A percentile compares a stretch with the other conserved stretches of the same genome.
These are phyloP conservation scores for Lepidurus couesii DNA, from an alignment of 1,140 invertebrate genomes.

Conservation along the genomic window DNA sequence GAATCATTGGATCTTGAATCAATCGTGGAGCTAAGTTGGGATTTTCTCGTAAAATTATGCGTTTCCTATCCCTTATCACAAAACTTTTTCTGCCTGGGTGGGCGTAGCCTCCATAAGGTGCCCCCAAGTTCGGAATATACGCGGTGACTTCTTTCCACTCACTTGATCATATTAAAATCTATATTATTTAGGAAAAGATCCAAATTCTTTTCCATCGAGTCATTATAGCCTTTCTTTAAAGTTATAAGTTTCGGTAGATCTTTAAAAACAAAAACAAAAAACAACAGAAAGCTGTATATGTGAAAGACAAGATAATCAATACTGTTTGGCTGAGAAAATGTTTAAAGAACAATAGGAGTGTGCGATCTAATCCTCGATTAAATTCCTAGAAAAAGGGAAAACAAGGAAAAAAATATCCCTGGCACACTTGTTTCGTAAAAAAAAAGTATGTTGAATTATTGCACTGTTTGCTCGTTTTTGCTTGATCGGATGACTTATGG, in stretches of 20 bases:
- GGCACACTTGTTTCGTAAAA: neutral
- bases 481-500: neutral
- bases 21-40: neutral
- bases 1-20: neutral
- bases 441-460: neutral
- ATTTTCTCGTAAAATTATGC: neutral
- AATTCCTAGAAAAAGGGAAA: neutral
- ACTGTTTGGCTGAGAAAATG: neutral
- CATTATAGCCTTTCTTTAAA: neutral
- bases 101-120: conserved; percentile 16
- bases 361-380: neutral
- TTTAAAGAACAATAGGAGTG: neutral
- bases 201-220: neutral
- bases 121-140: conserved; percentile 21
- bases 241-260: neutral
- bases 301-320: conserved; percentile 20
- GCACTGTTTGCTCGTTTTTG: neutral
- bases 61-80: conserved; percentile 1
- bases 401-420: neutral
- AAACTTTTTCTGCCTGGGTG: conserved; percentile 18
- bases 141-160: conserved; percentile 20
- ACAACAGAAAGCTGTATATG: neutral
- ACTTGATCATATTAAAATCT: conserved; percentile 16
- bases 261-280: neutral
- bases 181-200: conserved; percentile 1